A percentile compares a stretch with the other conserved stretches of the same genome.
Conservation (phyloP, 2,888 invertebrate genomes). For the Nomada flava region DNA sequence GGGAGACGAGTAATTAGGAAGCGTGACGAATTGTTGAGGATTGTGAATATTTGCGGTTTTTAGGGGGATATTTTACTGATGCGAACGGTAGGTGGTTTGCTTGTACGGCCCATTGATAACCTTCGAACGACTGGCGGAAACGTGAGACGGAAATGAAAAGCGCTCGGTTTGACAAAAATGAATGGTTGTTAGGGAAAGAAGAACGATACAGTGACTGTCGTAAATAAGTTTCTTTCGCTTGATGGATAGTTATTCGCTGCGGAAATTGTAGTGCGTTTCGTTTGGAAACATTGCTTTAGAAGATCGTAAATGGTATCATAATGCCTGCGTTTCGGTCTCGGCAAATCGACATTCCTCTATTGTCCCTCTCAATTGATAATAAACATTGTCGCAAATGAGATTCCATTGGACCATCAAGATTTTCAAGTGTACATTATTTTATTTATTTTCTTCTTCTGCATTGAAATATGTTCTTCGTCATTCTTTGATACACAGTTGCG, state of each 20-base stretch:
- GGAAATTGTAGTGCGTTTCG: conserved; percentile 21
- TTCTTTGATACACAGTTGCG: background rate
- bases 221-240: conserved; percentile 50
- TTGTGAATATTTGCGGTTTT: background rate
- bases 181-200: conserved; percentile 39
- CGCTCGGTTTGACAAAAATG: conserved; percentile 49
- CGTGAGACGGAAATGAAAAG: conserved; percentile 40
- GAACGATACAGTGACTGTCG: conserved; percentile 29
- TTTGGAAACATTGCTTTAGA: conserved; percentile 17
- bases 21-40: background rate
- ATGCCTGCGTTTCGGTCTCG: background rate
- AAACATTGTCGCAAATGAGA: background rate
- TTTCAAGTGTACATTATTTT: too few species aligned
- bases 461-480: too few species aligned
- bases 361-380: background rate
- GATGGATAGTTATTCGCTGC: conserved; percentile 34
- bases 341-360: background rate
- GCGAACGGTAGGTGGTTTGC: background rate
- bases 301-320: background rate
- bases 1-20: background rate
- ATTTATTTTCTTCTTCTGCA: too few species aligned
- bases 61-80: background rate
- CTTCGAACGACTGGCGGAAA: conserved; percentile 19
- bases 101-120: conserved; percentile 24
- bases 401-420: too few species aligned